These are phyloP conservation scores for Jaculus jaculus DNA, from an alignment of 2,113 vertebrate genomes.

Conservation along the genomic window DNA sequence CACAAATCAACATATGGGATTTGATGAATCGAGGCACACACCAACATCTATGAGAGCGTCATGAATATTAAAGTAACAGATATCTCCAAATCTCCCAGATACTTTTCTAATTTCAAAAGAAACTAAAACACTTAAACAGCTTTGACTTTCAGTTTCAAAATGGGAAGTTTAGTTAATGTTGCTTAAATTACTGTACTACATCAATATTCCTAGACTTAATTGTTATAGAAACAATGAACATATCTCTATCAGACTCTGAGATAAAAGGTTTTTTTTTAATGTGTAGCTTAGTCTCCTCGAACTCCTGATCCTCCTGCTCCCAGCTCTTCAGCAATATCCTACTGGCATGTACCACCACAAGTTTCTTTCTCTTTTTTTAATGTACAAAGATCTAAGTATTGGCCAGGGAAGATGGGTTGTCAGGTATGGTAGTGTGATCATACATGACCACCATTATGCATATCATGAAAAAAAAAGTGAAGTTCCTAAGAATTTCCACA, in stretches of 20 bases:
- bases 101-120: slow-evolving; percentile 21
- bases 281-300: too few species aligned
- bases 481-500: neutral
- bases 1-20: neutral
- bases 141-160: neutral
- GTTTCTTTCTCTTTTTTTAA: too few species aligned
- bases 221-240: neutral
- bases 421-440: neutral
- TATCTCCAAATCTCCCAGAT: neutral
- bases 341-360: too few species aligned
- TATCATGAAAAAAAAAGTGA: neutral
- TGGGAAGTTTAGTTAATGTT: neutral
- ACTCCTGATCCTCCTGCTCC: too few species aligned
- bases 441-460: neutral
- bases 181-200: neutral
- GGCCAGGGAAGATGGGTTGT: neutral
- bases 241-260: neutral
- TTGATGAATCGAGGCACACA: neutral
- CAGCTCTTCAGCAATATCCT: too few species aligned
- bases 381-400: neutral
- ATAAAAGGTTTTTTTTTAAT: neutral
- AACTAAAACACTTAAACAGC: neutral
- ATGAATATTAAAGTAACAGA: neutral
- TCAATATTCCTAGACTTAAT: neutral
- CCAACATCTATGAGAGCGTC: neutral